Percentiles rank a stretch among this genome's conserved stretches.
These are phyloP conservation scores for Drosophila ficusphila DNA, from an alignment of 1,140 invertebrate species.

Conservation along the genomic window DNA sequence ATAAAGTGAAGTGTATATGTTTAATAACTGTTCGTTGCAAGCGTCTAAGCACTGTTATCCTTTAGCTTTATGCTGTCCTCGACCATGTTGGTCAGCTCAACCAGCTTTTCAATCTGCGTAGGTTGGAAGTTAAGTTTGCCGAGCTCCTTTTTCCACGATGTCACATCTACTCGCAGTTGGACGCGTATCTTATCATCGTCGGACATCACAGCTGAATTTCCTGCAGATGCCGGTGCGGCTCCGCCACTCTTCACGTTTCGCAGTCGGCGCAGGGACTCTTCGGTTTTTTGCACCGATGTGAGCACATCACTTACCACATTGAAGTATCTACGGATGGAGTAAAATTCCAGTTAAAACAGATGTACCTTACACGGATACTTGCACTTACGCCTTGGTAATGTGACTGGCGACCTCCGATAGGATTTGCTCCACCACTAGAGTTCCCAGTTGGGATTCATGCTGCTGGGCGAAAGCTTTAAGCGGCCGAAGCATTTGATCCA, in stretches of 20 bases:
- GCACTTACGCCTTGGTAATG: constrained; percentile 89
- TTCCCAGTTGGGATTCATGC: constrained; percentile 85
- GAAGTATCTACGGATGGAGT: constrained; percentile 88
- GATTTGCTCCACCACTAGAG: constrained; percentile 85
- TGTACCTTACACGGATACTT: neutral
- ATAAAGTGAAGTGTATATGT: constrained; percentile 63
- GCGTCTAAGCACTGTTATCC: constrained; percentile 36
- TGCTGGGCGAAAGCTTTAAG: constrained; percentile 87
- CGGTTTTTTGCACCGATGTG: constrained; percentile 96
- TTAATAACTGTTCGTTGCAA: constrained; percentile 14
- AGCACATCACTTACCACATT: constrained; percentile 93
- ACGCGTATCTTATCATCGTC: constrained; percentile 97
- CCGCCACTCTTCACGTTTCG: constrained; percentile 90
- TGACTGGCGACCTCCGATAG: constrained; percentile 87
- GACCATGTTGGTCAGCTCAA: constrained; percentile 62
- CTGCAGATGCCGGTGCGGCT: constrained; percentile 56
- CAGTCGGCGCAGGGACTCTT: constrained; percentile 94
- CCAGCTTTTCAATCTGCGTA: constrained; percentile 60
- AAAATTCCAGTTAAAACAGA: neutral
- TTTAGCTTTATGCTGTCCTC: constrained; percentile 74
- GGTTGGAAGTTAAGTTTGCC: constrained; percentile 65
- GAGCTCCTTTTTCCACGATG: constrained; percentile 85
- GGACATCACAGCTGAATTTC: constrained; percentile 85
- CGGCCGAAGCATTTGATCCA: constrained; percentile 88
- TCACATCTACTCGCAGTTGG: constrained; percentile 94